Evolutionary conservation across 2,888 invertebrate genomes (phyloP).

Genomic region (Idaea biselata): DNA sequence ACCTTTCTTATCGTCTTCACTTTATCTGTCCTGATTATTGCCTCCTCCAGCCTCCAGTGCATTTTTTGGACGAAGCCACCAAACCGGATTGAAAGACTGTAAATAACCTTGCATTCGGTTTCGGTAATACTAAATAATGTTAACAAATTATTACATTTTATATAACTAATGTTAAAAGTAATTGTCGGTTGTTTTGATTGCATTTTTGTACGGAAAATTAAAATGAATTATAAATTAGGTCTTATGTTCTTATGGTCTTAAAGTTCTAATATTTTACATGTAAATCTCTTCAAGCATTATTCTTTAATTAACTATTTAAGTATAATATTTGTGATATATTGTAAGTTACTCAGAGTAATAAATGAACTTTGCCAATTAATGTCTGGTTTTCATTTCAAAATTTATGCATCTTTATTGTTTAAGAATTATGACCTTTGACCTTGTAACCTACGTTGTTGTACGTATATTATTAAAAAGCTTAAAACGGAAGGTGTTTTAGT

Average conservation of each 20-base stretch:
- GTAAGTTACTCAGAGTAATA: slow-evolving; percentile 52
- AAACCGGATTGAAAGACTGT: too few relatives aligned
- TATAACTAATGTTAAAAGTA: neutral
- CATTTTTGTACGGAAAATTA: neutral
- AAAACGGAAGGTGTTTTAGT: too few relatives aligned
- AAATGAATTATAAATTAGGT: neutral
- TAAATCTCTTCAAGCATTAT: slow-evolving; percentile 6
- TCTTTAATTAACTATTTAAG: slow-evolving; percentile 20
- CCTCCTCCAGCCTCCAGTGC: too few relatives aligned
- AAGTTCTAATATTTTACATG: slow-evolving; percentile 4
- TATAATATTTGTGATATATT: slow-evolving; percentile 64
- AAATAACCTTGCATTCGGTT: too few relatives aligned
- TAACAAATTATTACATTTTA: neutral
- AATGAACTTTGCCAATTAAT: slow-evolving; percentile 46
- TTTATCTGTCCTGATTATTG: too few relatives aligned
- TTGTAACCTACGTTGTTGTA: too few relatives aligned
- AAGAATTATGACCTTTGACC: too few relatives aligned
- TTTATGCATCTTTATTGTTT: slow-evolving; percentile 30
- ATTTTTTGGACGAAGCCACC: too few relatives aligned
- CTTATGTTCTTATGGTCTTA: neutral
- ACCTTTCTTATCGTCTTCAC: too few relatives aligned
- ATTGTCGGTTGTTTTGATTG: neutral
- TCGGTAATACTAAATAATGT: neutral
- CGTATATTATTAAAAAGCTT: too few relatives aligned
- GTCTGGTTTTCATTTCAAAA: slow-evolving; percentile 8